Evolutionary conservation across 2,113 vertebrate species (phyloP), one percentile per base, ranked within the genome.

Genomic region (Sinocyclocheilus grahami): DNA sequence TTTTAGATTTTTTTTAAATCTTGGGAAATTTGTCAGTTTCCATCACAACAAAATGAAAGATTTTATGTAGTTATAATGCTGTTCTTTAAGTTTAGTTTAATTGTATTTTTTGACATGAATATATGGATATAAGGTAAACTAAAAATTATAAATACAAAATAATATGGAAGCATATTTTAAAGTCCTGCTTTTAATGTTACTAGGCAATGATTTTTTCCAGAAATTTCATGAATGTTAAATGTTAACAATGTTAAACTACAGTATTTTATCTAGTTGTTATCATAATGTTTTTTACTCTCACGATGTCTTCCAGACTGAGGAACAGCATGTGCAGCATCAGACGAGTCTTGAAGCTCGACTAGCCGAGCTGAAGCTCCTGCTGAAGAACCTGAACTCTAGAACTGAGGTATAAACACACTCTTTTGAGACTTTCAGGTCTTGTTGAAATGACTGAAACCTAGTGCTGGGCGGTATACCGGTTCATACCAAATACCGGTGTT

Each of bases 351-450:
- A 95, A 46, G 10, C 86, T 6, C 95, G 94, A 10, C 92, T 99
- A 78, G 87, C 91, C 27, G 90, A 90, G 0, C 83, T 99, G 85
- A 96, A 97, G 86, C 80, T 90, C 0, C 85, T 95, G 30, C 93
- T 99, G 51, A 71, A 89, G 79, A 87, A 89, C 79, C 92, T 99
- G 87, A 92, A 92, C 42, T 89, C 91, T 76, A 95, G 94, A 88
- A 96, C 95, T 0, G 93, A 97, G 96, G 98, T 99, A 94, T 3
- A 51, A 48, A 18, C 9, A 42, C 30, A 3, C 20, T 33, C 58
- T 39, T 12, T 42, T 39, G 7, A 20, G 16, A 33, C 14, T 67
- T 67, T 30, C 27, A 16, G 6, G 27, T 33, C 27, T 33, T 33
- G 13, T 67, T 3, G 6, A 13, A 67, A 33, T 33, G 37, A 37